Evolutionary conservation across 2,888 invertebrate species (phyloP).

Genomic region (Rhimphoctona megacephalus): DNA sequence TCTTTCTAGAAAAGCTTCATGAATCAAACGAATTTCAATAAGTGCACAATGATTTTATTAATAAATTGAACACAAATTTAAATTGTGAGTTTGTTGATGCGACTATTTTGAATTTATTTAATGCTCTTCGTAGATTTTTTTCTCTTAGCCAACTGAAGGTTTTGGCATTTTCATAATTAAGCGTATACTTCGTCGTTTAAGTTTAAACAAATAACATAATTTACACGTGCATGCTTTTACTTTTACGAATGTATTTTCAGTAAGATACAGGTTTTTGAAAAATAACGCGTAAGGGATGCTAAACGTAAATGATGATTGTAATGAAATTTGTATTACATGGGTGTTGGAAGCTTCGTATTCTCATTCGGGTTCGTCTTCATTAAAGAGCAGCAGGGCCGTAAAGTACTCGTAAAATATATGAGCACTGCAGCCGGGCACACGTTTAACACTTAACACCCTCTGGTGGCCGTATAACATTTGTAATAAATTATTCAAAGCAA

Average conservation of each 20-base stretch:
- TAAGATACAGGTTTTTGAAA: background rate
- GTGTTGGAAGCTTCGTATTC: slow-evolving; percentile 8
- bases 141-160: too few species aligned
- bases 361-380: slow-evolving; percentile 36
- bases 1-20: too few species aligned
- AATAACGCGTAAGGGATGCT: background rate
- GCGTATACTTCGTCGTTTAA: too few species aligned
- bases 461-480: slow-evolving; percentile 74
- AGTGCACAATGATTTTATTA: too few species aligned
- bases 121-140: too few species aligned
- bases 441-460: slow-evolving; percentile 72
- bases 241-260: background rate
- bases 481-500: slow-evolving; percentile 71
- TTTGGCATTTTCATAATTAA: too few species aligned
- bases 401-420: slow-evolving; percentile 72
- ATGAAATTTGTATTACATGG: slow-evolving; percentile 8
- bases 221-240: background rate
- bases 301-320: slow-evolving; percentile 14
- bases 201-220: too few species aligned
- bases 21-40: too few species aligned
- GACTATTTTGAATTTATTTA: too few species aligned
- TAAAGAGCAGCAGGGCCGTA: slow-evolving; percentile 35
- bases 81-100: too few species aligned
- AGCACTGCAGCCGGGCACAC: slow-evolving; percentile 71
- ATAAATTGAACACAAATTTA: too few species aligned